phyloP scores from a whole-genome alignment of 1,140 invertebrate species.

The Halyomorpha halys region DNA sequence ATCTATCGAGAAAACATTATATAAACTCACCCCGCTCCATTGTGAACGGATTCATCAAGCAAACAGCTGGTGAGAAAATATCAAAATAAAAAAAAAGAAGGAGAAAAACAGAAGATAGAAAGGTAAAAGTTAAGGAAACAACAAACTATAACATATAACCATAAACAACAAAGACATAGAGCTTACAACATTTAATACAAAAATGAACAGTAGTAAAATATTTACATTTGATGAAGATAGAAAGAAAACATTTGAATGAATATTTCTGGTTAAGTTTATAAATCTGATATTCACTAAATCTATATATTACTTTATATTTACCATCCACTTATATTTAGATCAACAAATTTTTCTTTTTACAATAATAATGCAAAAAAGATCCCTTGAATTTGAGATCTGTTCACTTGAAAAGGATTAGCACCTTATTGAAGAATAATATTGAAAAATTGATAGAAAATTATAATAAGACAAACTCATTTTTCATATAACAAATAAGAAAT shows the following conservation, averaged over 20 bases:
- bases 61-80: constrained; percentile 54
- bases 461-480: no score
- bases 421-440: no score
- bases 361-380: no score
- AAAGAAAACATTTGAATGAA: no score
- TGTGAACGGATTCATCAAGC: constrained; percentile 60
- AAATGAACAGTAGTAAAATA: constrained; percentile 1
- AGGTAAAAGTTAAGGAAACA: constrained; percentile 32
- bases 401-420: no score
- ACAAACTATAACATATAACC: constrained; percentile 5
- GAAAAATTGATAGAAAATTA: no score
- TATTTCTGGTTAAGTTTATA: background rate
- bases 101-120: constrained; percentile 39
- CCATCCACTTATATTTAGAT: no score
- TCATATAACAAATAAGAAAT: no score
- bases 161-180: constrained; percentile 6
- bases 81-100: constrained; percentile 29
- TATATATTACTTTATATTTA: no score
- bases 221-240: constrained; percentile 8
- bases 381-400: no score
- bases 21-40: constrained; percentile 66
- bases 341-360: no score
- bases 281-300: no score
- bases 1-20: constrained; percentile 17
- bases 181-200: constrained; percentile 2